phyloP scores from a whole-genome alignment of 2,113 vertebrate species.

The Mustelus asterias region DNA sequence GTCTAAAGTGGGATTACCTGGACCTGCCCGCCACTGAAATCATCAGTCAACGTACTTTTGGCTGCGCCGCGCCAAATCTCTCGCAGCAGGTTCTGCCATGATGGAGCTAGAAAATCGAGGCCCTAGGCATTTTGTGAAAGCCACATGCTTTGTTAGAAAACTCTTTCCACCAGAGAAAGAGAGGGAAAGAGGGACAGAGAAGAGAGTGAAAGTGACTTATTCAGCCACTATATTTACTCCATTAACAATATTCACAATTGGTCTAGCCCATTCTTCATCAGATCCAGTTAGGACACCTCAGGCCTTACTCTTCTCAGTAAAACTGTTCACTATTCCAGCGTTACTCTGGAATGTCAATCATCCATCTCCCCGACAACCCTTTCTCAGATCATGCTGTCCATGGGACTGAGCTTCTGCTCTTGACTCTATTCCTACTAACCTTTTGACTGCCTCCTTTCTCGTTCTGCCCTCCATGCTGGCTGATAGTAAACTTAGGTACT shows the following conservation, averaged over 20 bases:
- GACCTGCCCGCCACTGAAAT: too few relatives aligned
- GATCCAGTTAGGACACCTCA: background rate
- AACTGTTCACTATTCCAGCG: background rate
- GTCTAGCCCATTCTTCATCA: background rate
- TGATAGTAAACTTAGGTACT: background rate
- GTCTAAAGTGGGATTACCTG: too few relatives aligned
- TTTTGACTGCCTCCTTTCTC: background rate
- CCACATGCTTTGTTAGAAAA: too few relatives aligned
- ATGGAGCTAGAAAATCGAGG: too few relatives aligned
- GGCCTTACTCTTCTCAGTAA: background rate
- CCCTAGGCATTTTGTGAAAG: too few relatives aligned
- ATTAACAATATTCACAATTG: background rate
- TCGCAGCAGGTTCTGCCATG: too few relatives aligned
- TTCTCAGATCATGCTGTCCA: background rate
- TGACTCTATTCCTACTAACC: background rate
- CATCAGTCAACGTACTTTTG: too few relatives aligned
- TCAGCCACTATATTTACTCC: background rate
- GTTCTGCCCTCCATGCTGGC: background rate
- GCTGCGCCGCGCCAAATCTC: too few relatives aligned
- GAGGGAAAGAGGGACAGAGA: too few relatives aligned
- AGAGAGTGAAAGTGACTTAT: too few relatives aligned
- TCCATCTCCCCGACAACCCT: background rate
- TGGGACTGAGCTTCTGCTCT: background rate
- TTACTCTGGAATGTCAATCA: background rate
- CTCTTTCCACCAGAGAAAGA: too few relatives aligned